Conservation (phyloP, 2,797 vertebrate species). For the Hippopotamyrus pictus region DNA sequence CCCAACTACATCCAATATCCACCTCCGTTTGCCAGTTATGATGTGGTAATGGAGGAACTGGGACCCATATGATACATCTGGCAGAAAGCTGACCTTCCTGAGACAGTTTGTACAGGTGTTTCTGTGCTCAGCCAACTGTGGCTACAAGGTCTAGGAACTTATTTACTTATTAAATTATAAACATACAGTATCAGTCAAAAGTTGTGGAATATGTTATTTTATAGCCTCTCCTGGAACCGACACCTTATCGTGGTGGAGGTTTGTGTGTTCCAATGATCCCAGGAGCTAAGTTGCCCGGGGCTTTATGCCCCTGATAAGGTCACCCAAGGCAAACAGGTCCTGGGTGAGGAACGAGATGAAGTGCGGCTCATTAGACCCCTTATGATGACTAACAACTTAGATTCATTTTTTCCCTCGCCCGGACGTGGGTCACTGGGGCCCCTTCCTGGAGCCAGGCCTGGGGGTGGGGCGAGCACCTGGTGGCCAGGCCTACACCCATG, state of each 20-base stretch:
- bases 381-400: too few relatives aligned
- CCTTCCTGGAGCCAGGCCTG: too few relatives aligned
- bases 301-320: neutral
- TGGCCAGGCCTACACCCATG: too few relatives aligned
- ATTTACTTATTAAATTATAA: neutral
- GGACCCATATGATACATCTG: neutral
- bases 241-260: neutral
- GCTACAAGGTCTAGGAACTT: neutral
- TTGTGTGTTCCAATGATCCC: neutral
- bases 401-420: too few relatives aligned
- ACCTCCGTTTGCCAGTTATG: neutral
- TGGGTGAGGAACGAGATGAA: neutral
- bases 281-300: neutral
- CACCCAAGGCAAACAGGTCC: neutral
- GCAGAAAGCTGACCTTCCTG: neutral
- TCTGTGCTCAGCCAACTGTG: neutral
- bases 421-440: too few relatives aligned
- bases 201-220: neutral
- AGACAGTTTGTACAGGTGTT: neutral
- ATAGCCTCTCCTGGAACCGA: neutral
- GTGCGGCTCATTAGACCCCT: too few relatives aligned
- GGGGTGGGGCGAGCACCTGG: too few relatives aligned
- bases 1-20: neutral
- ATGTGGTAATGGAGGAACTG: neutral
- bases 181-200: neutral